Evolutionary conservation across 2,888 invertebrate species (phyloP).

Genomic region (Toxonevra muliebris): DNA sequence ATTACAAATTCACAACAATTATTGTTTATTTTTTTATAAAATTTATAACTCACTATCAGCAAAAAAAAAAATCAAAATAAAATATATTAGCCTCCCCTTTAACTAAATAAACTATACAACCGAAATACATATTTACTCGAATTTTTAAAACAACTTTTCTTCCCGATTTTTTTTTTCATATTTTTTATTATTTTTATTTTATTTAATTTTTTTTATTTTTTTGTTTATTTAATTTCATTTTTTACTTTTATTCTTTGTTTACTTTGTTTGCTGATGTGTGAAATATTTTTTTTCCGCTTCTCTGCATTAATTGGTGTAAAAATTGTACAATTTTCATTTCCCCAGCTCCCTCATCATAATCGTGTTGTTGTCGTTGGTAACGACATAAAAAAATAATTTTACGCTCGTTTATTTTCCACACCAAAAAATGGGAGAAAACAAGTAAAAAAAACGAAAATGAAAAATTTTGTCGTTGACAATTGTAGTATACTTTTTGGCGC

Average conservation of each 20-base stretch:
- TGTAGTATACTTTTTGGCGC: background rate
- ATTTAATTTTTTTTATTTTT: background rate
- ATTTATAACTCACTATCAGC: too few relatives aligned
- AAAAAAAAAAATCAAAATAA: too few relatives aligned
- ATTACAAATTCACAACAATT: too few relatives aligned
- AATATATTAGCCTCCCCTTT: too few relatives aligned
- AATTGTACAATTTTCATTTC: background rate
- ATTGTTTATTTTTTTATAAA: too few relatives aligned
- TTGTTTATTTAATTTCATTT: background rate
- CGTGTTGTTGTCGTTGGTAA: background rate
- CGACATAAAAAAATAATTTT: background rate
- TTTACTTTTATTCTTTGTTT: constrained; percentile 1
- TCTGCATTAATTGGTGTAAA: constrained; percentile 12
- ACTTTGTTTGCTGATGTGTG: constrained; percentile 1
- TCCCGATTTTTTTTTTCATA: background rate
- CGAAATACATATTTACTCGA: too few relatives aligned
- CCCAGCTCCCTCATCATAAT: too few relatives aligned
- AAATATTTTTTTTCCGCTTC: constrained; percentile 7
- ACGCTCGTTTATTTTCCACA: background rate
- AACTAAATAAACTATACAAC: too few relatives aligned
- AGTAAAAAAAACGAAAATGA: background rate
- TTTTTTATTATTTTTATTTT: background rate
- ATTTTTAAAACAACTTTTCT: too few relatives aligned
- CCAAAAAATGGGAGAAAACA: background rate
- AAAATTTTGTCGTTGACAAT: background rate